phyloP scores from a whole-genome alignment of 2,888 invertebrate genomes.

The Brenthis daphne region DNA sequence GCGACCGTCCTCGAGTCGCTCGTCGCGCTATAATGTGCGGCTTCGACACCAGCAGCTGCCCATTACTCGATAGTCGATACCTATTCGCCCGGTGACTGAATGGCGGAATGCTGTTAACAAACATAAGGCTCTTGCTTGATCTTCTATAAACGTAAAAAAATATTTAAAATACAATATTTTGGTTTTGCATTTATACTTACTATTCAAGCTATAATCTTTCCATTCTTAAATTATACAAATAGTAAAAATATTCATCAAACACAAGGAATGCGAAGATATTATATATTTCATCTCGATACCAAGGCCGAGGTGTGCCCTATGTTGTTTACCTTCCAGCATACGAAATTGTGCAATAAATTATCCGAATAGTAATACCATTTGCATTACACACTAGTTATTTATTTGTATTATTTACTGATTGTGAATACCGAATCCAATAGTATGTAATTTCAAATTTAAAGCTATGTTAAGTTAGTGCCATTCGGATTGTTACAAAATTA shows the following conservation, averaged over 20 bases:
- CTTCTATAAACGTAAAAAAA: background rate
- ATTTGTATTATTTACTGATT: background rate
- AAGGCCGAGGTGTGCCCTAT: constrained; percentile 38
- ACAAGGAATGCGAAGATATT: constrained; percentile 16
- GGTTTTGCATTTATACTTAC: no score
- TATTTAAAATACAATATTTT: no score
- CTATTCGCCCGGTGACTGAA: constrained; percentile 49
- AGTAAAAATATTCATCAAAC: constrained; percentile 4
- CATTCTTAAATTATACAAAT: background rate
- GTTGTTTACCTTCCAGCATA: constrained; percentile 34
- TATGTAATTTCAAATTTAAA: no score
- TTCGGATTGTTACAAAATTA: no score
- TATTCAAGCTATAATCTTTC: no score
- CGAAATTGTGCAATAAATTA: constrained; percentile 37
- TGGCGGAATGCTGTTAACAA: constrained; percentile 51
- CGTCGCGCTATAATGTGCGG: constrained; percentile 35
- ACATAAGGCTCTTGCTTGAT: constrained; percentile 7
- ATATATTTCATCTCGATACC: constrained; percentile 29
- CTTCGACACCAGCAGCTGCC: constrained; percentile 35
- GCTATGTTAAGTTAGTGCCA: no score
- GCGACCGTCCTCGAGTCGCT: constrained; percentile 42
- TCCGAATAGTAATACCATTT: constrained; percentile 29
- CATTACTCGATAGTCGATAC: constrained; percentile 17
- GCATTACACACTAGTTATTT: constrained; percentile 12
- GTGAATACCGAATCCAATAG: background rate